A percentile compares a stretch with the other conserved stretches of the same genome.
Evolutionary conservation across 1,140 invertebrate species (phyloP).

Genomic region (Antheraea pernyi): DNA sequence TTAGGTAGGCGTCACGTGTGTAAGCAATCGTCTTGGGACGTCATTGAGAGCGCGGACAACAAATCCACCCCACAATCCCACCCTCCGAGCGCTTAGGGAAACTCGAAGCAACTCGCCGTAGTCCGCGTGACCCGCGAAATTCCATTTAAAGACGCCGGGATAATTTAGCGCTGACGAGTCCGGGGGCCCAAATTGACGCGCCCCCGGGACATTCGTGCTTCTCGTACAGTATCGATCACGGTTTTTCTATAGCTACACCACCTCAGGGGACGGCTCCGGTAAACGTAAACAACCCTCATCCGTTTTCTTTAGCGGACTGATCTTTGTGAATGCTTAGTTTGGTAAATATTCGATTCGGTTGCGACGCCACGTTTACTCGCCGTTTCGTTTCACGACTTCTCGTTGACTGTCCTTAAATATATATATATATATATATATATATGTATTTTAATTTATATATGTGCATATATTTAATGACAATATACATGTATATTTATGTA

Average conservation of each 20-base stretch:
- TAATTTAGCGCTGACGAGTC: conserved; percentile 77
- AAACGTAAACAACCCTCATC: conserved; percentile 51
- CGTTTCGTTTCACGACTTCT: conserved; percentile 3
- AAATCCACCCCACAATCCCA: neutral
- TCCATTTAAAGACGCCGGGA: conserved; percentile 77
- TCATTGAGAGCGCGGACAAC: conserved; percentile 11
- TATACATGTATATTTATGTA: too few relatives aligned
- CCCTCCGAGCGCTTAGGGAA: conserved; percentile 17
- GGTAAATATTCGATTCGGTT: conserved; percentile 13
- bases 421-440: too few relatives aligned
- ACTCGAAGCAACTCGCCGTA: conserved; percentile 47
- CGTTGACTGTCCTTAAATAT: too few relatives aligned
- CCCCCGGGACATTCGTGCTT: conserved; percentile 52
- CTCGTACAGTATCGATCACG: conserved; percentile 55
- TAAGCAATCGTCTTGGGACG: conserved; percentile 31
- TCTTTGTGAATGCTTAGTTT: conserved; percentile 21
- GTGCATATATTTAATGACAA: too few relatives aligned
- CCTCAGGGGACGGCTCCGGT: conserved; percentile 37
- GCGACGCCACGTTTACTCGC: conserved; percentile 27
- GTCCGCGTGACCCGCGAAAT: conserved; percentile 64
- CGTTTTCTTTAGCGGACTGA: conserved; percentile 27
- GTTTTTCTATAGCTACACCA: conserved; percentile 36
- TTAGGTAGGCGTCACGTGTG: conserved; percentile 28
- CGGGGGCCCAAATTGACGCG: conserved; percentile 67
- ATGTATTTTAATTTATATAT: too few relatives aligned